phyloP scores from a whole-genome alignment of 2,888 invertebrate genomes.

The Watsonalla cultraria region DNA sequence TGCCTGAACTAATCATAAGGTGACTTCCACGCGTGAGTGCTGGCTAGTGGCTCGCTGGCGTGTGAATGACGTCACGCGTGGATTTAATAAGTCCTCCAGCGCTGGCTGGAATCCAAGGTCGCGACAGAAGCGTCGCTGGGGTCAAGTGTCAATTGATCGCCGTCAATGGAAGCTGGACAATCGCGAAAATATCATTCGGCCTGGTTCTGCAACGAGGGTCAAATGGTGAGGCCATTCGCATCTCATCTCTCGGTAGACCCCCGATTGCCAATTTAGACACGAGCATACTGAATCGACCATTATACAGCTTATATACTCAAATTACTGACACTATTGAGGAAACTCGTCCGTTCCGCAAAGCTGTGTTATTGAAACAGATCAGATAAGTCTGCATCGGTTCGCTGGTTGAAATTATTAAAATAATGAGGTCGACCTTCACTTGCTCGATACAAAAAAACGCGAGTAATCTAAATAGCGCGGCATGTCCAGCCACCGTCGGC shows the following conservation, averaged over 20 bases:
- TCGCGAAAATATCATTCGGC: constrained; percentile 57
- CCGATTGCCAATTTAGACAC: constrained; percentile 46
- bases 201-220: constrained; percentile 66
- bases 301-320: not conserved
- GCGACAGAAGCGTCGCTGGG: constrained; percentile 56
- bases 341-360: not conserved
- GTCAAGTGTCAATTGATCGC: constrained; percentile 72
- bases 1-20: constrained; percentile 55
- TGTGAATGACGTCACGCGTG: constrained; percentile 38
- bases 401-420: constrained; percentile 44
- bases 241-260: constrained; percentile 37
- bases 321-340: not conserved
- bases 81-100: constrained; percentile 39
- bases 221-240: constrained; percentile 64
- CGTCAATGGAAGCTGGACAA: constrained; percentile 66
- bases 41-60: constrained; percentile 28
- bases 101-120: constrained; percentile 60
- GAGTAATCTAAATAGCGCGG: constrained; percentile 21
- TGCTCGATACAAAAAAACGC: constrained; percentile 35
- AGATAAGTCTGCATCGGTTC: constrained; percentile 30
- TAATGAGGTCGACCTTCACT: constrained; percentile 59
- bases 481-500: constrained; percentile 50
- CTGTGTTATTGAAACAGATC: constrained; percentile 18
- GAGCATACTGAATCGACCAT: constrained; percentile 39
- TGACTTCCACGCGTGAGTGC: constrained; percentile 38